Conservation (phyloP, 2,888 invertebrate genomes). For the Carterocephalus palaemon region DNA sequence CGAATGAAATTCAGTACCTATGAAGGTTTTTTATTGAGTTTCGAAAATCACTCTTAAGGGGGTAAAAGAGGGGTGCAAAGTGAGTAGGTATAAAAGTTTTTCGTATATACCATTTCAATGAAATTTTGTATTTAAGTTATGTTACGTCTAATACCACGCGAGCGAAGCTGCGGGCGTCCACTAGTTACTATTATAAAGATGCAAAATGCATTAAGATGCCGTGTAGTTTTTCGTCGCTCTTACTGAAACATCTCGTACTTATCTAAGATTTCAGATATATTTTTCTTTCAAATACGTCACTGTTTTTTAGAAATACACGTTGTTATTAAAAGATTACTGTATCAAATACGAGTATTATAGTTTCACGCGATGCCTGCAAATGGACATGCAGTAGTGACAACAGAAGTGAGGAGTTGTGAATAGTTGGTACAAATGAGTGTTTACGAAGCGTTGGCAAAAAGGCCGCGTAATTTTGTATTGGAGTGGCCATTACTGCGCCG, state of each 20-base stretch:
- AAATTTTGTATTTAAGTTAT: no score
- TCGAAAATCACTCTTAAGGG: no score
- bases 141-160: no score
- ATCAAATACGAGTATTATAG: no score
- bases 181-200: neutral
- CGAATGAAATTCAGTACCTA: no score
- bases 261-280: slow-evolving; percentile 14
- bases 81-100: no score
- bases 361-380: slow-evolving; percentile 1
- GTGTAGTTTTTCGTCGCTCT: slow-evolving; percentile 8
- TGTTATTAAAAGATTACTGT: no score
- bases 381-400: slow-evolving; percentile 36
- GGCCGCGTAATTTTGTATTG: slow-evolving; percentile 61
- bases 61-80: no score
- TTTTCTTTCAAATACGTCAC: slow-evolving; percentile 15
- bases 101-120: no score
- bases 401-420: slow-evolving; percentile 44
- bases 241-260: slow-evolving; percentile 17
- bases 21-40: no score
- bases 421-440: slow-evolving; percentile 57
- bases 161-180: no score
- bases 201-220: slow-evolving; percentile 6
- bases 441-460: slow-evolving; percentile 60
- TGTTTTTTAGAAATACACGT: slow-evolving; percentile 6
- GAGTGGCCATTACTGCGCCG: slow-evolving; percentile 73